Base-by-base conservation (phyloP, 1,140 invertebrate species). In the honey bee (Apis mellifera) region DNA sequence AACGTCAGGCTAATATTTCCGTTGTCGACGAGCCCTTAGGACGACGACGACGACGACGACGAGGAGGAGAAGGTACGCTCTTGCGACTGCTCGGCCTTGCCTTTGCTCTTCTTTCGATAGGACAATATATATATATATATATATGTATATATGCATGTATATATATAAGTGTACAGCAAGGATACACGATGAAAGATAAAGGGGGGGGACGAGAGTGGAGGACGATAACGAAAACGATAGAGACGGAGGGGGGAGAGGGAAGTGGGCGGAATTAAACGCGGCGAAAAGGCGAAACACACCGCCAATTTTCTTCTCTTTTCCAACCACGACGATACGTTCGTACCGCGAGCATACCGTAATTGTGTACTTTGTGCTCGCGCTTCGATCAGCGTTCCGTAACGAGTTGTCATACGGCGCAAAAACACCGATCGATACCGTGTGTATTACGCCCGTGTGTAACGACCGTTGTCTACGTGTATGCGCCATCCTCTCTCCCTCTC, bases 381-480 rank as follows among this genome's bases (percentile, higher is more conserved):
- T 88, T 88, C 87, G 84, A 90, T 90, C 88, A 89, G 84, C 85
- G 80, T 85, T 77, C 79, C 83, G 84, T 89, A 90, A 89, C 89
- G 89, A 90, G 89, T 90, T 90, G 89, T 90, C 87, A 86, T 90
- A 87, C 83, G 85, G 75, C 82, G 87, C 78, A 84, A 89, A 89
- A 88, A 88, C 82, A 79, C 82, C 76, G 88, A 89, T 89, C 88
- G 88, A 89, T 89, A 89, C 66, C 84, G 84, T 81, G 72, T 84
- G 82, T 85, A 86, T 87, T 84, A 82, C 85, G 81, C 50, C 60
- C 77, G 80, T 83, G 86, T 76, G 75, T 74, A 86, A 79, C 81
- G 74, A 70, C 70, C 65, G 65, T 76, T 21, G 23, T 54, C 32
- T 52, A 69, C 48, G 55, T 72, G 48, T 54, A 42, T 0, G 32